Conservation (phyloP, 2,113 vertebrate genomes). For the Phaetusa simplex region DNA sequence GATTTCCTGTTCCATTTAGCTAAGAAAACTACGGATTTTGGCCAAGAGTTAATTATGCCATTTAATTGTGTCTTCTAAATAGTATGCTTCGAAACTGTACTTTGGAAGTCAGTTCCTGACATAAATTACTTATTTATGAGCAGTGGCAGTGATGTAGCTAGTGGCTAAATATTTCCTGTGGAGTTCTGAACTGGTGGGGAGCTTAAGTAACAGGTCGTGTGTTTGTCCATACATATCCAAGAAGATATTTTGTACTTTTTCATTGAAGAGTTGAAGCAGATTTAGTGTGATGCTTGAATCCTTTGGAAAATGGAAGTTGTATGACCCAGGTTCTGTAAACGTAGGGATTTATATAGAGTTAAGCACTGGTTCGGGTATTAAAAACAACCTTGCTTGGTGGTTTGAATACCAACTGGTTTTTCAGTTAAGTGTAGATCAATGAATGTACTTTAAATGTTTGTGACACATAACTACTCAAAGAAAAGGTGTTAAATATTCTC, state of each 20-base stretch:
- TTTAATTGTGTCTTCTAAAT: not conserved
- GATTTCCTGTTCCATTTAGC: not conserved
- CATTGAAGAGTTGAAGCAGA: not conserved
- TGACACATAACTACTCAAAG: not conserved
- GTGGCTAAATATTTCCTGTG: not conserved
- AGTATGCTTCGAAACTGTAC: not conserved
- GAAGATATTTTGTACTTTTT: not conserved
- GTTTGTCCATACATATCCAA: not conserved
- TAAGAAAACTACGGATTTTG: not conserved
- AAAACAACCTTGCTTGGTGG: not conserved
- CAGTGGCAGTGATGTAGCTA: not conserved
- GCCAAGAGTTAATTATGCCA: not conserved
- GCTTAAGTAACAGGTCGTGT: not conserved
- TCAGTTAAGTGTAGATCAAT: not conserved
- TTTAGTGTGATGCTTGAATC: not conserved
- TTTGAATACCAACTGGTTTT: not conserved
- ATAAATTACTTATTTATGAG: not conserved
- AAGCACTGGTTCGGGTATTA: not conserved
- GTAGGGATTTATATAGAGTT: not conserved
- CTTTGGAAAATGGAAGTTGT: not conserved
- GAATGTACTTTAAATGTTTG: not conserved
- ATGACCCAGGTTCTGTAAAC: not conserved
- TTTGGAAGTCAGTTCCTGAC: not conserved
- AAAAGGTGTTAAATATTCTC: not conserved
- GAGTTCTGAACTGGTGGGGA: not conserved